A percentile compares a stretch with the other conserved stretches of the same genome.
These are phyloP conservation scores for Siniperca undulata DNA, from an alignment of 2,797 vertebrate species.

Conservation along the genomic window DNA sequence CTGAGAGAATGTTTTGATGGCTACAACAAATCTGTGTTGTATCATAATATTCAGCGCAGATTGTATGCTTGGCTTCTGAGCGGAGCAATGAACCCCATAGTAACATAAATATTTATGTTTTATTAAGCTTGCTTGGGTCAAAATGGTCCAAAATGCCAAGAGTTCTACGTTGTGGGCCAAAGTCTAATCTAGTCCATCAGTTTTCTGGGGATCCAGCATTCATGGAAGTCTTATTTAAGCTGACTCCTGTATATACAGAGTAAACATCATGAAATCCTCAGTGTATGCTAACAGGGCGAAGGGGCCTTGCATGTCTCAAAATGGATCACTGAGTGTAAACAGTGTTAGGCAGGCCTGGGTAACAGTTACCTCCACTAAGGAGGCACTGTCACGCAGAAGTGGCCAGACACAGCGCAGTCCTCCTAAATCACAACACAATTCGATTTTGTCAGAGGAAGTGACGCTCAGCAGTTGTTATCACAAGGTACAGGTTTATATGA, in stretches of 20 bases:
- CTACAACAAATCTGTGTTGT: constrained; percentile 70
- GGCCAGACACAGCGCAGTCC: constrained; percentile 73
- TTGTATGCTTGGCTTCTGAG: constrained; percentile 65
- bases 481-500: constrained; percentile 55
- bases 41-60: constrained; percentile 65
- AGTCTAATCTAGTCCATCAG: constrained; percentile 84
- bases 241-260: constrained; percentile 87
- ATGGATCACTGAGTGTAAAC: constrained; percentile 86
- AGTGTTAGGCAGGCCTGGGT: constrained; percentile 82
- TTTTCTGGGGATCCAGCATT: constrained; percentile 75
- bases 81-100: constrained; percentile 66
- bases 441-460: constrained; percentile 68
- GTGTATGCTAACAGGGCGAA: constrained; percentile 78
- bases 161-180: constrained; percentile 72
- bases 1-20: constrained; percentile 61
- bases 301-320: constrained; percentile 84
- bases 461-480: constrained; percentile 51
- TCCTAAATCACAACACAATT: constrained; percentile 66
- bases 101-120: constrained; percentile 84
- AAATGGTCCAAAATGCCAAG: constrained; percentile 76
- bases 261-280: constrained; percentile 87
- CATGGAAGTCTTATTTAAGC: constrained; percentile 83
- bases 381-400: constrained; percentile 84
- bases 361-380: constrained; percentile 81
- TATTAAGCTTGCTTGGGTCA: constrained; percentile 80